Conservation (phyloP, 2,888 invertebrate species). For the Agonopterix subpropinquella region DNA sequence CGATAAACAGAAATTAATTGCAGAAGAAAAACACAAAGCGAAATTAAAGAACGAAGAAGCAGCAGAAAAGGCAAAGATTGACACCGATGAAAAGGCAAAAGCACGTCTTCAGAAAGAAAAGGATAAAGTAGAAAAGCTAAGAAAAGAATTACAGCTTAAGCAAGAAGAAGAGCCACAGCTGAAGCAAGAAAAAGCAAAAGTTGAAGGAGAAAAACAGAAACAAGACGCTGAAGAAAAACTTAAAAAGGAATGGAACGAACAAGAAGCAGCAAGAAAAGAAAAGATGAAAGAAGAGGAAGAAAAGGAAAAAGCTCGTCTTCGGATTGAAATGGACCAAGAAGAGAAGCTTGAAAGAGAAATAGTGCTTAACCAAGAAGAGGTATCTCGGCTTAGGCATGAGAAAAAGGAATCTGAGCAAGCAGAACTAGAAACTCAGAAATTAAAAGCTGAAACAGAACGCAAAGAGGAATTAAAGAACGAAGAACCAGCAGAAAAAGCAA, state of each 20-base stretch:
- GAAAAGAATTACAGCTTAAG: not conserved
- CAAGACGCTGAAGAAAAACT: not conserved
- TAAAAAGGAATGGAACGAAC: not conserved
- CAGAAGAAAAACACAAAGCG: conserved; percentile 13
- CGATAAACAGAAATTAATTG: conserved; percentile 12
- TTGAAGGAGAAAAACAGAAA: not conserved
- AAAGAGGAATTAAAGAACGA: conserved; percentile 7
- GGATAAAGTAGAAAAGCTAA: conserved; percentile 6
- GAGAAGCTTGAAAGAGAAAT: not conserved
- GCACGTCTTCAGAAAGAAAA: not conserved
- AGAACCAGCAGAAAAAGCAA: conserved; percentile 5
- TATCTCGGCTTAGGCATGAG: not conserved
- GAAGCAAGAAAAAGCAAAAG: not conserved
- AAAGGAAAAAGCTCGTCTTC: conserved; percentile 1
- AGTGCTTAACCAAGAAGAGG: not conserved
- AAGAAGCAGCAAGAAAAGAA: conserved; percentile 10
- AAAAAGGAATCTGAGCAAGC: conserved; percentile 9
- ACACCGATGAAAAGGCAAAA: conserved; percentile 4
- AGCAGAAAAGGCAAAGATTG: conserved; percentile 6
- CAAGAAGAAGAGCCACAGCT: not conserved
- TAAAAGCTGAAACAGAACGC: conserved; percentile 13
- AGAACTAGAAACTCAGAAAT: conserved; percentile 12
- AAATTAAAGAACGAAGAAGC: conserved; percentile 1
- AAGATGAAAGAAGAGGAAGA: conserved; percentile 1
- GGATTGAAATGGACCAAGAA: not conserved